Base-by-base conservation (phyloP, 1,140 invertebrate species). In the Mizuhopecten yessoensis region DNA sequence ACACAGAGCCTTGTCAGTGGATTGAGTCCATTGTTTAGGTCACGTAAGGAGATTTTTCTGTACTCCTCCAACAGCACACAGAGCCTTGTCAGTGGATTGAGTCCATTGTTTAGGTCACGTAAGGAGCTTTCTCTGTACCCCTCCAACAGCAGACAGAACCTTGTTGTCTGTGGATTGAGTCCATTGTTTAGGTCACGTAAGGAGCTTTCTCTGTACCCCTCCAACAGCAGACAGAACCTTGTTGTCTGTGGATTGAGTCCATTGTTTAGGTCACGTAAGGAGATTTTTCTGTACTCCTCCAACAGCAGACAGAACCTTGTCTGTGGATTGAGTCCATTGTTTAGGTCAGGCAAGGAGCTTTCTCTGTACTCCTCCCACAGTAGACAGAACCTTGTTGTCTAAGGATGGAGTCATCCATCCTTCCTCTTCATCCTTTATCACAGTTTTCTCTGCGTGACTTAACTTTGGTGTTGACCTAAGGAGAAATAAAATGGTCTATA, bases 141-240 rank as follows among this genome's bases (percentile, higher is more conserved):
- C 5, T 49, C 45, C 5, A 15, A 23, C 2, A 1, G 11, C 20
- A 49, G 45, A 49, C 20, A 15, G 20, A 13, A 49, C 45, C 33
- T 20, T 34, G 57, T 57, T 57, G 34, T 75, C 45, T 5, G 88
- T 34, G 33, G 45, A 33, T 34, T 45, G 88, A 75, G 88, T 89
- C 20, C 20, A n/a, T 23, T 13, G 45, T 49, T 49, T 5, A 2
- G 10, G 11, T 7, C 36, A 49, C 2, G 15, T 20, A 17, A 49
- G 15, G 20, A 49, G 45, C 20, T 49, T 49, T 20, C 45, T 49
- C 45, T 49, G 45, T 9, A 49, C 45, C 20, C 15, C 5, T 49
- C 3, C 3, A 15, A 23, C 13, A 1, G 11, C 20, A 49, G 3
- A 15, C 20, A 49, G 20, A 13, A 49, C 36, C 45, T 49, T 23